Conservation (phyloP, 2,888 invertebrate species). For the Chrysomela aeneicollis region DNA sequence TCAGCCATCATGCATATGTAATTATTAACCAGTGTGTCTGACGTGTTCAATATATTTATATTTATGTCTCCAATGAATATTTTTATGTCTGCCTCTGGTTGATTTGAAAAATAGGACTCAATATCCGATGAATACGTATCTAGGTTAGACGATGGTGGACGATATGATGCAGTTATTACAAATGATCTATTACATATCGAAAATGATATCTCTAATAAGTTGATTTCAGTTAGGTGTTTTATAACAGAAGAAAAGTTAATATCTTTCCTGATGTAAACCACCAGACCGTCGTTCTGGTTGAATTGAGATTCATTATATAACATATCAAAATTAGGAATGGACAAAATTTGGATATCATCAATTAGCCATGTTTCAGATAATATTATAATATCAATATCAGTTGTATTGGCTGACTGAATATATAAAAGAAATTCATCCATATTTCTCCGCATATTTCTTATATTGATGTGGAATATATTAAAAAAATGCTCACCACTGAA, state of each 20-base stretch:
- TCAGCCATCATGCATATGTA: slow-evolving; percentile 7
- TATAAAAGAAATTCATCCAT: not conserved
- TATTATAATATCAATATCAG: slow-evolving; percentile 3
- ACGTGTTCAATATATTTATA: too few species aligned
- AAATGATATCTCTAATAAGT: slow-evolving; percentile 4
- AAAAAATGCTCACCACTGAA: not conserved
- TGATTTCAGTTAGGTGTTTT: not conserved
- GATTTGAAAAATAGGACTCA: not conserved
- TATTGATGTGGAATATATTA: slow-evolving; percentile 4
- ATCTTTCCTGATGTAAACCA: not conserved
- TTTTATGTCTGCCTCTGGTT: slow-evolving; percentile 10
- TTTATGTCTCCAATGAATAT: slow-evolving; percentile 19
- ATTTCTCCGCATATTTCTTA: not conserved
- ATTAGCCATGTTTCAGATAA: slow-evolving; percentile 6
- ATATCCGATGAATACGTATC: not conserved
- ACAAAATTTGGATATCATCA: not conserved
- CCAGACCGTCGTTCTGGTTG: slow-evolving; percentile 1
- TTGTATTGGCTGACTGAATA: not conserved
- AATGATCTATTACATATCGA: slow-evolving; percentile 3
- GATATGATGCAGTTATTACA: slow-evolving; percentile 15
- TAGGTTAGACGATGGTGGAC: slow-evolving; percentile 12
- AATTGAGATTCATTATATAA: slow-evolving; percentile 2
- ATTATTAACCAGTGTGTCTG: not conserved
- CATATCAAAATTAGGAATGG: slow-evolving; percentile 4
- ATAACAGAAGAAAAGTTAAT: not conserved